Evolutionary conservation across 2,797 vertebrate species (phyloP).

Genomic region (Lacerta viridis): DNA sequence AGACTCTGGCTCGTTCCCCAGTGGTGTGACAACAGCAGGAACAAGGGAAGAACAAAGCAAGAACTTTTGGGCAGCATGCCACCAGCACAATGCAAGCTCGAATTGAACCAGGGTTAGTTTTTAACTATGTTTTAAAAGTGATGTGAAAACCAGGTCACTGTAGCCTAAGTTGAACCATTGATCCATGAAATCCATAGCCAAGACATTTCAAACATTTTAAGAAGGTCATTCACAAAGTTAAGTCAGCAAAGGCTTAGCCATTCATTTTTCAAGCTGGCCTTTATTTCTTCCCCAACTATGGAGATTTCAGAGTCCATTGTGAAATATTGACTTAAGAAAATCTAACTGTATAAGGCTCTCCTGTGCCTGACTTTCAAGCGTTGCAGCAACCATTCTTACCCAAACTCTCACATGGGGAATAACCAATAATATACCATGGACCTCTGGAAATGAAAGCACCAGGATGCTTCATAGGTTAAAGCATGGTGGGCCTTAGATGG

Average conservation of each 20-base stretch:
- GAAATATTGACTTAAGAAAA: neutral
- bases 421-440: neutral
- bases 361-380: neutral
- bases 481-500: neutral
- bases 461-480: neutral
- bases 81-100: no score
- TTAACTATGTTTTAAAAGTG: no score
- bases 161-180: slow-evolving; percentile 37
- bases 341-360: no score
- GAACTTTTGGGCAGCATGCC: no score
- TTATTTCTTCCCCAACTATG: neutral
- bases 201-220: slow-evolving; percentile 44
- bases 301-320: neutral
- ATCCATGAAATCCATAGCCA: slow-evolving; percentile 23
- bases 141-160: slow-evolving; percentile 1
- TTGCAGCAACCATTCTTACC: neutral
- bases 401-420: neutral
- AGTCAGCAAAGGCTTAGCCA: neutral
- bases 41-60: no score
- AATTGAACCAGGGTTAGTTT: no score
- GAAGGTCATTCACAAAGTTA: slow-evolving; percentile 9
- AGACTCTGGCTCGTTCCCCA: no score
- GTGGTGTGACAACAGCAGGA: no score
- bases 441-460: neutral
- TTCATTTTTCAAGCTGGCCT: neutral